Evolutionary conservation across 1,140 invertebrate species (phyloP).

Genomic region (Drosophila cardini): DNA sequence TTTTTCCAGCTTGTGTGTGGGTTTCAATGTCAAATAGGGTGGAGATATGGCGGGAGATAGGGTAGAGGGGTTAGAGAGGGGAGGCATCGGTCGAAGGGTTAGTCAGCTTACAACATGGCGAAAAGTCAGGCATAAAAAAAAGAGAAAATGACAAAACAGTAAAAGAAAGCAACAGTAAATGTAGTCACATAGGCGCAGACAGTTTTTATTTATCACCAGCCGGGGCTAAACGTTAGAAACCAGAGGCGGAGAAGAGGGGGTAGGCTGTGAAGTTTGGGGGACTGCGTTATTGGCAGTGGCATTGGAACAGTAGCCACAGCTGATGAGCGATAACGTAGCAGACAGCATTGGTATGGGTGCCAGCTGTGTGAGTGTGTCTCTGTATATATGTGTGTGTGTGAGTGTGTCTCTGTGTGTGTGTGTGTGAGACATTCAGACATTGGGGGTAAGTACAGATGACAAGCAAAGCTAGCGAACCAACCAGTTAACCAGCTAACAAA

Average conservation of each 20-base stretch:
- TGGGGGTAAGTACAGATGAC: conserved; percentile 48
- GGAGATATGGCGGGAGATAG: not conserved
- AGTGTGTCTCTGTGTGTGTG: conserved; percentile 15
- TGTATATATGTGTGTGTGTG: not conserved
- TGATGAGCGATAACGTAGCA: conserved; percentile 54
- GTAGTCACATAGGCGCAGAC: conserved; percentile 75
- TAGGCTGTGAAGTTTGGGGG: not conserved
- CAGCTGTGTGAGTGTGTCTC: not conserved
- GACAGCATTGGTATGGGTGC: conserved; percentile 45
- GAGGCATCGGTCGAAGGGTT: not conserved
- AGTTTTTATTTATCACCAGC: conserved; percentile 81
- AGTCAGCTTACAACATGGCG: conserved; percentile 61
- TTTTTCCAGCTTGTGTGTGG: conserved; percentile 53
- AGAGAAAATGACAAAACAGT: conserved; percentile 14
- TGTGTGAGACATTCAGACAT: conserved; percentile 12
- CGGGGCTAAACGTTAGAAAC: conserved; percentile 6
- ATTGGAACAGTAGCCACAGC: conserved; percentile 41
- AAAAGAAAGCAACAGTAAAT: conserved; percentile 22
- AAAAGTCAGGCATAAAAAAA: conserved; percentile 54
- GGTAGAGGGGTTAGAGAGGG: too few relatives aligned
- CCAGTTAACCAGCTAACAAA: not conserved
- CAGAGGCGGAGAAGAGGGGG: not conserved
- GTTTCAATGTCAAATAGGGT: conserved; percentile 50
- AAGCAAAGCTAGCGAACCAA: conserved; percentile 25
- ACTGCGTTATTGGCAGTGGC: not conserved